Evolutionary conservation across 1,140 invertebrate species (phyloP).

Genomic region (Drosophila parabipectinata): DNA sequence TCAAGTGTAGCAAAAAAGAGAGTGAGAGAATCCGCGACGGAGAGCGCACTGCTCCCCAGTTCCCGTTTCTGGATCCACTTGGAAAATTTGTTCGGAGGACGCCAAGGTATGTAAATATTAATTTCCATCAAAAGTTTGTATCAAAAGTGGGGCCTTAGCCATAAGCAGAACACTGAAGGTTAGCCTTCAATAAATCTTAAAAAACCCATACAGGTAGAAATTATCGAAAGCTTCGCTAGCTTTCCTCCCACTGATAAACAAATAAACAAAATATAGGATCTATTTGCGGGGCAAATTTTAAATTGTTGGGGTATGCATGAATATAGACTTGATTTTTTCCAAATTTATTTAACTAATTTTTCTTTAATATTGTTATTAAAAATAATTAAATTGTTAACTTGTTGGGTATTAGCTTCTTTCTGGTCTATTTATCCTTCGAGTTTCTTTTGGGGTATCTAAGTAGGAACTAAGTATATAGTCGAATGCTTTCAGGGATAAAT

Average conservation of each 20-base stretch:
- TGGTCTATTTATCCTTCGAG: too few relatives aligned
- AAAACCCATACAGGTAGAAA: constrained; percentile 43
- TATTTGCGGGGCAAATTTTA: constrained; percentile 40
- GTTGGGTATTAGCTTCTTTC: too few relatives aligned
- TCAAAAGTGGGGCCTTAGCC: constrained; percentile 1
- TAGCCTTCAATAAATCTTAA: constrained; percentile 54
- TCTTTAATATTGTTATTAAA: neutral
- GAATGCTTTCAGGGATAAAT: constrained; percentile 27
- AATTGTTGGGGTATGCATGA: constrained; percentile 66
- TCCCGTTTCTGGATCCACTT: constrained; percentile 36
- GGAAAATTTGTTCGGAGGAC: constrained; percentile 34
- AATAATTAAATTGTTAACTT: too few relatives aligned
- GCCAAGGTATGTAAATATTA: constrained; percentile 62
- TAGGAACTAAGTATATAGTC: too few relatives aligned
- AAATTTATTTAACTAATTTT: neutral
- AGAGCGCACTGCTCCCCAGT: constrained; percentile 21
- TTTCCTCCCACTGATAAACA: constrained; percentile 36
- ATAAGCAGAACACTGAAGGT: constrained; percentile 13
- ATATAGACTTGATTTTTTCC: neutral
- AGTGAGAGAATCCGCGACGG: constrained; percentile 31
- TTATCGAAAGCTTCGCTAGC: constrained; percentile 22
- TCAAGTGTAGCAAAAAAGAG: constrained; percentile 58
- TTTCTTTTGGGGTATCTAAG: too few relatives aligned
- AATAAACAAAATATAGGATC: constrained; percentile 55
- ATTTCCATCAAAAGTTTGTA: constrained; percentile 11